Evolutionary conservation across 92 coral and sea anemone genomes (phyloP).

Genomic region (Diadumene lineata): DNA sequence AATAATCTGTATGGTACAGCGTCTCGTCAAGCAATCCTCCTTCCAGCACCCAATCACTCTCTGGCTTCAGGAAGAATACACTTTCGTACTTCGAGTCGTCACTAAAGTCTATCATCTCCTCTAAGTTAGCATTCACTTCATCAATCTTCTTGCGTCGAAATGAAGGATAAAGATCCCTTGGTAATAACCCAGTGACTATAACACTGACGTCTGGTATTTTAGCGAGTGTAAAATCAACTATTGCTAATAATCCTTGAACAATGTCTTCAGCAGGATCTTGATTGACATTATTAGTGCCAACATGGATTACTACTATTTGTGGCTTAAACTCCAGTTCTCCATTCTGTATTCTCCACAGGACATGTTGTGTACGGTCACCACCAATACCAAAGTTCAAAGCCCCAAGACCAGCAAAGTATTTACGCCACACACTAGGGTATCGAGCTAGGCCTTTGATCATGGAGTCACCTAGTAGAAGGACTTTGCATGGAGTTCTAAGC

Average conservation of each 20-base stretch:
- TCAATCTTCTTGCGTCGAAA: conserved; percentile 60
- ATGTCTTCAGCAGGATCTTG: conserved; percentile 79
- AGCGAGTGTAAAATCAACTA: conserved; percentile 70
- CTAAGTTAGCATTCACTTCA: conserved; percentile 71
- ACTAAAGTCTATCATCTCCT: conserved; percentile 77
- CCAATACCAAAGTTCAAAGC: conserved; percentile 91
- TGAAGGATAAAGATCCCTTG: conserved; percentile 74
- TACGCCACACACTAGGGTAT: conserved; percentile 84
- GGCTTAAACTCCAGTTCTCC: conserved; percentile 87
- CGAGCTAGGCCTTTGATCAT: conserved; percentile 89
- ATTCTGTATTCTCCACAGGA: conserved; percentile 89
- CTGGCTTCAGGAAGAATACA: conserved; percentile 86
- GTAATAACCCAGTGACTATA: conserved; percentile 79
- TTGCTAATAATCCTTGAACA: conserved; percentile 79
- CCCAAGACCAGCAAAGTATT: conserved; percentile 66
- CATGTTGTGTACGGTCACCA: conserved; percentile 97
- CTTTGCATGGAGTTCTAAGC: conserved; percentile 37
- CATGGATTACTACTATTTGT: conserved; percentile 78
- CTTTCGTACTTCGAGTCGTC: conserved; percentile 74
- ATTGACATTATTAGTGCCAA: conserved; percentile 96
- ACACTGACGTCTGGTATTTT: conserved; percentile 61
- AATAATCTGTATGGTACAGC: conserved; percentile 75
- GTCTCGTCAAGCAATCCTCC: conserved; percentile 73
- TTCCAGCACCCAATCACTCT: conserved; percentile 82
- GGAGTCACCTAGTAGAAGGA: conserved; percentile 89